phyloP scores from a whole-genome alignment of 92 coral and sea anemone species.

The Porites lobata region DNA sequence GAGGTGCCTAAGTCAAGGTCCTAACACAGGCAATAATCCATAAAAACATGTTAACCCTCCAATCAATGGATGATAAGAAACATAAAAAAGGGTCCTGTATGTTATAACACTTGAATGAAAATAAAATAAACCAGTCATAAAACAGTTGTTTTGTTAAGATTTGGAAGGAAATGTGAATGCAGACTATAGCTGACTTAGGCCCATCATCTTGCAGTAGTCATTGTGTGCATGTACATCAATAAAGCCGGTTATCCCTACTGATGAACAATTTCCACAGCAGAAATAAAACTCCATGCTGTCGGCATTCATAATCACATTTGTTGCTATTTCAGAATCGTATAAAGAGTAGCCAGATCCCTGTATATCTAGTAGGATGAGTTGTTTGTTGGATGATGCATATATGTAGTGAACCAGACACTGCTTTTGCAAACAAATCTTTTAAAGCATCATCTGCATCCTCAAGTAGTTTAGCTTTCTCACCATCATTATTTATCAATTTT shows the following conservation, averaged over 20 bases:
- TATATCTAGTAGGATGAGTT: constrained; percentile 70
- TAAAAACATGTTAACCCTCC: background rate
- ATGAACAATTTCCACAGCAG: constrained; percentile 65
- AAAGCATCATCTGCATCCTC: constrained; percentile 57
- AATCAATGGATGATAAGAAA: background rate
- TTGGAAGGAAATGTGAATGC: constrained; percentile 10
- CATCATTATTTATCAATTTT: constrained; percentile 70
- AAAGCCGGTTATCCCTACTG: constrained; percentile 58
- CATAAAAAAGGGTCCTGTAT: background rate
- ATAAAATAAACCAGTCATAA: constrained; percentile 18
- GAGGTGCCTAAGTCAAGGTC: too few species aligned
- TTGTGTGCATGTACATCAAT: constrained; percentile 63
- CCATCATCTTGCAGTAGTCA: constrained; percentile 62
- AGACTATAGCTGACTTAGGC: constrained; percentile 25
- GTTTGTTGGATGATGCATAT: constrained; percentile 35
- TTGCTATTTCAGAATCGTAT: constrained; percentile 78
- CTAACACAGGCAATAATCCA: too few species aligned
- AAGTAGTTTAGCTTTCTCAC: constrained; percentile 41
- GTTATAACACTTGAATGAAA: background rate
- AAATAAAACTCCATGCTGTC: constrained; percentile 56
- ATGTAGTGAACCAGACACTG: constrained; percentile 76
- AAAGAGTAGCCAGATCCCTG: constrained; percentile 64
- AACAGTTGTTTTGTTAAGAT: constrained; percentile 17
- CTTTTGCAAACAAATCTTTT: constrained; percentile 58
- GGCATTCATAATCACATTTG: constrained; percentile 61